Conservation (phyloP, 1,140 invertebrate genomes). For the Araneus ventricosus region DNA sequence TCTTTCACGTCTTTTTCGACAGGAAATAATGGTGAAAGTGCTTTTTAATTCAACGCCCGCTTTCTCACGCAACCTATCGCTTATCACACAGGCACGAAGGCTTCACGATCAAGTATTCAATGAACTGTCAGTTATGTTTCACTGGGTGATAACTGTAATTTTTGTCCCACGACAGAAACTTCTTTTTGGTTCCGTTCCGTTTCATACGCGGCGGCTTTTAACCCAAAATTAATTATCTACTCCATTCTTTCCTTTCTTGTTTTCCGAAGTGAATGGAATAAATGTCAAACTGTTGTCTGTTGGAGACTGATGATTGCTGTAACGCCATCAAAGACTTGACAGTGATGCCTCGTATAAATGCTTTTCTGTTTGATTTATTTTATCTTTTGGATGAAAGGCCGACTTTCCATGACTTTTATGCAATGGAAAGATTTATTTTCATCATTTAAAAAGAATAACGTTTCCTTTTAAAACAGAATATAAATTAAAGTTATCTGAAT, state of each 20-base stretch:
- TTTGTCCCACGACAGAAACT: background rate
- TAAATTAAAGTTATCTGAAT: too few species aligned
- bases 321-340: background rate
- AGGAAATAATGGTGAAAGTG: background rate
- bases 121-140: constrained; percentile 11
- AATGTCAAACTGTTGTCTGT: background rate
- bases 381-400: background rate
- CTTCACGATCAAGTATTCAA: background rate
- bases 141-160: constrained; percentile 14
- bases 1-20: background rate
- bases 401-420: too few species aligned
- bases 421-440: too few species aligned
- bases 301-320: background rate
- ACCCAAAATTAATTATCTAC: constrained; percentile 5
- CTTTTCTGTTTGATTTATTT: background rate
- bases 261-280: background rate
- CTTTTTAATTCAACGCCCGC: constrained; percentile 35
- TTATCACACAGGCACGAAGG: background rate
- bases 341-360: background rate
- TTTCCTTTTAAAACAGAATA: too few species aligned
- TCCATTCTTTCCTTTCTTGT: background rate
- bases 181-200: background rate
- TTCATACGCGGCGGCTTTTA: background rate
- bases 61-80: background rate
- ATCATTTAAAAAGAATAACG: too few species aligned